Evolutionary conservation across 2,113 vertebrate species (phyloP).

Genomic region (Tonatia bakeri): DNA sequence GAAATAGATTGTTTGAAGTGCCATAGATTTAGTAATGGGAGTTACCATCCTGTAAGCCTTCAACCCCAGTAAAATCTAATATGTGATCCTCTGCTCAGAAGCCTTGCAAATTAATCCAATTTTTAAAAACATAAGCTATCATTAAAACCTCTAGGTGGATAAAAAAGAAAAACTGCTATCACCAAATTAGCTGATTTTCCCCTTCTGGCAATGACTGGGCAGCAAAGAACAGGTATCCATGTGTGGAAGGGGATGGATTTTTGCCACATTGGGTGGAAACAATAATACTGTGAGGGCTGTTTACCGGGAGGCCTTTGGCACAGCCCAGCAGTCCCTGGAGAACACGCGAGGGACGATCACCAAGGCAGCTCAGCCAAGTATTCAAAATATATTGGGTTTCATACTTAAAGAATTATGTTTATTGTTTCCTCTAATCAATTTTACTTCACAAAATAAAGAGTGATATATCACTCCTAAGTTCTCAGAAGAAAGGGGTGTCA

Average conservation of each 20-base stretch:
- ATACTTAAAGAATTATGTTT: conserved; percentile 70
- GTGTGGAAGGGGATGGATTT: conserved; percentile 24
- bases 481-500: conserved; percentile 45
- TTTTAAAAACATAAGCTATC: background rate
- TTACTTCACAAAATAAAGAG: conserved; percentile 66
- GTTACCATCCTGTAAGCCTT: background rate
- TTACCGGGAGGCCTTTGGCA: background rate
- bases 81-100: background rate
- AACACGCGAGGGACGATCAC: rapidly evolving
- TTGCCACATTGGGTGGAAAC: conserved; percentile 1
- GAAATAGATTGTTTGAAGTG: background rate
- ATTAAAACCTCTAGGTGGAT: background rate
- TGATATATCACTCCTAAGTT: conserved; percentile 55
- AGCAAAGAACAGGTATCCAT: background rate
- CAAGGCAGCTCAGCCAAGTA: background rate
- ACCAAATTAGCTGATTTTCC: background rate
- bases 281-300: background rate
- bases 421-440: conserved; percentile 69
- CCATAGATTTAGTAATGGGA: background rate
- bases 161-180: background rate
- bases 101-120: background rate
- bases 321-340: background rate
- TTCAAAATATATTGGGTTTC: conserved; percentile 58
- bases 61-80: background rate
- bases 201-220: background rate